These are phyloP conservation scores for Euphonia xanthogaster DNA, from an alignment of 2,797 vertebrate genomes.

Conservation along the genomic window DNA sequence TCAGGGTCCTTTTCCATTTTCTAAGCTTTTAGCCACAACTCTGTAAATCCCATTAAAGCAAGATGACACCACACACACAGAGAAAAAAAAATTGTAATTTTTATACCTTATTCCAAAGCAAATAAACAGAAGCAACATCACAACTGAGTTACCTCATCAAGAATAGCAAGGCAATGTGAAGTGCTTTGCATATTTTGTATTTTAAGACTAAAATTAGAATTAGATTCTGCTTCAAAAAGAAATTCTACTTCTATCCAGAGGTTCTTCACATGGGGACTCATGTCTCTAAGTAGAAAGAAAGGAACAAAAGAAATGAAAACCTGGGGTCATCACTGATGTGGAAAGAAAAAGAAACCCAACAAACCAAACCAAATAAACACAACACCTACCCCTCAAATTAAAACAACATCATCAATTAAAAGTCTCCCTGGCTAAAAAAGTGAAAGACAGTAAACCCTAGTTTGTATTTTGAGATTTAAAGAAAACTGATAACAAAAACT, in stretches of 20 bases:
- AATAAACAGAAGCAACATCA: background rate
- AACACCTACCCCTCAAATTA: rapidly evolving
- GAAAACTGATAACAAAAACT: background rate
- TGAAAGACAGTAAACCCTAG: background rate
- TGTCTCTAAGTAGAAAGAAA: background rate
- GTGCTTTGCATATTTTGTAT: background rate
- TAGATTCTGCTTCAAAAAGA: background rate
- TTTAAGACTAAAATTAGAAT: background rate
- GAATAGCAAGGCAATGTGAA: background rate
- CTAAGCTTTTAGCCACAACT: background rate
- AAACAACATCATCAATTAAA: background rate
- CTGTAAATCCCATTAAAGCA: background rate
- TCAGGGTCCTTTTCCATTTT: background rate
- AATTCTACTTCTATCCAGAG: background rate
- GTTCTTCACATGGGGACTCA: rapidly evolving
- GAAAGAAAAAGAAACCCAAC: background rate
- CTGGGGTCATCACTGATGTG: background rate
- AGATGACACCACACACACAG: background rate
- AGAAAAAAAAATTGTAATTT: background rate
- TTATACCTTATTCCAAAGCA: background rate
- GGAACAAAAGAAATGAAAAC: background rate
- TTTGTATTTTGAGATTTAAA: background rate
- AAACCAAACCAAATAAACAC: background rate
- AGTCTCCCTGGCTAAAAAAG: background rate
- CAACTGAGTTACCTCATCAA: background rate